phyloP scores from a whole-genome alignment of 2,797 vertebrate genomes.

The Lindbergichthys nudifrons region DNA sequence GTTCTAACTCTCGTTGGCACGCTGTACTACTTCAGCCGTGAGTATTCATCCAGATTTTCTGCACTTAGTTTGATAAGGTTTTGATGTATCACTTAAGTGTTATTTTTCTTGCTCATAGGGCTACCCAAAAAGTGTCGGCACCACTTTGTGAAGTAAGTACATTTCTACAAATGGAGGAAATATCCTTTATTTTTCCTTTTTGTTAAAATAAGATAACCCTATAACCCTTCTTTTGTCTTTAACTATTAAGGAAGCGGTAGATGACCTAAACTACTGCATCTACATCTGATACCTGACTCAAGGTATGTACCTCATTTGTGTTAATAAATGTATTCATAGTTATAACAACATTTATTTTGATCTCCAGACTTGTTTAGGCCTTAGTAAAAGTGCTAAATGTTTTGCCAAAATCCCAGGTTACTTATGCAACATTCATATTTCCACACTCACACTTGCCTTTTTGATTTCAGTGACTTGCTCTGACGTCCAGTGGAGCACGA shows the following conservation, averaged over 20 bases:
- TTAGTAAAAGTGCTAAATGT: too few relatives aligned
- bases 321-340: not conserved
- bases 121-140: conserved; percentile 85
- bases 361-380: too few relatives aligned
- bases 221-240: conserved; percentile 25
- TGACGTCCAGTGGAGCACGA: not conserved
- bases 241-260: conserved; percentile 39
- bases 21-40: conserved; percentile 83
- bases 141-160: conserved; percentile 78
- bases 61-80: not conserved
- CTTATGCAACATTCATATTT: not conserved
- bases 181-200: too few relatives aligned
- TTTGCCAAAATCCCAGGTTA: not conserved
- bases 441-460: not conserved
- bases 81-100: not conserved
- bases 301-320: conserved; percentile 25
- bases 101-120: conserved; percentile 57
- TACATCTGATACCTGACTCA: not conserved
- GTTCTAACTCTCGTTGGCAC: conserved; percentile 60
- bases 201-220: too few relatives aligned
- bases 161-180: not conserved
- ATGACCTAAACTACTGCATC: conserved; percentile 3
- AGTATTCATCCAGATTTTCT: conserved; percentile 48
- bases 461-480: conserved; percentile 32
- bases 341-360: not conserved